Conservation (phyloP, 2,797 vertebrate genomes). For the Sebastes jordani region DNA sequence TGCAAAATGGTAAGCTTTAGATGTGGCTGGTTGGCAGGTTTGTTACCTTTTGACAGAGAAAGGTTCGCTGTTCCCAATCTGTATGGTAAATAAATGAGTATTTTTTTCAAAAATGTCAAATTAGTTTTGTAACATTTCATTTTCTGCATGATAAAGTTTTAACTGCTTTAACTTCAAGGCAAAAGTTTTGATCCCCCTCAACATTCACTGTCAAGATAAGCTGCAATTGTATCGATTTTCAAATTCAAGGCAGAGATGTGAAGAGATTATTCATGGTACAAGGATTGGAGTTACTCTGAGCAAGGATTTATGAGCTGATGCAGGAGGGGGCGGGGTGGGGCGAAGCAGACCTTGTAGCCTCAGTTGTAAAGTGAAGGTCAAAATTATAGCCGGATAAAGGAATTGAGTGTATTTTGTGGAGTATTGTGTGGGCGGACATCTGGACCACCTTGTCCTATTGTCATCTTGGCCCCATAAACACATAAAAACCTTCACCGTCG, state of each 20-base stretch:
- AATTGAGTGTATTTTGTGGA: conserved; percentile 19
- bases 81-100: neutral
- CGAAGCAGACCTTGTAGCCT: conserved; percentile 24
- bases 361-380: conserved; percentile 44
- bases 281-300: conserved; percentile 36
- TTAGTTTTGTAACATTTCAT: neutral
- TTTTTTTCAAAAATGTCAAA: neutral
- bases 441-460: neutral
- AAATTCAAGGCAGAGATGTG: conserved; percentile 36
- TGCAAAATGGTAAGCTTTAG: no score
- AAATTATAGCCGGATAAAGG: conserved; percentile 28
- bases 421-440: neutral
- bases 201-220: neutral
- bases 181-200: conserved; percentile 17
- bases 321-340: neutral
- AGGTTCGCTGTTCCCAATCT: neutral
- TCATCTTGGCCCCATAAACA: conserved; percentile 15
- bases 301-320: conserved; percentile 41
- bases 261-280: conserved; percentile 45
- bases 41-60: no score
- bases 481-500: neutral
- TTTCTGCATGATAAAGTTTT: neutral
- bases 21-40: no score
- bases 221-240: conserved; percentile 32
- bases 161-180: neutral